Evolutionary conservation across 37 sponge, comb jelly and placozoan species (phyloP).

Genomic region (Dysidea cf. avara): DNA sequence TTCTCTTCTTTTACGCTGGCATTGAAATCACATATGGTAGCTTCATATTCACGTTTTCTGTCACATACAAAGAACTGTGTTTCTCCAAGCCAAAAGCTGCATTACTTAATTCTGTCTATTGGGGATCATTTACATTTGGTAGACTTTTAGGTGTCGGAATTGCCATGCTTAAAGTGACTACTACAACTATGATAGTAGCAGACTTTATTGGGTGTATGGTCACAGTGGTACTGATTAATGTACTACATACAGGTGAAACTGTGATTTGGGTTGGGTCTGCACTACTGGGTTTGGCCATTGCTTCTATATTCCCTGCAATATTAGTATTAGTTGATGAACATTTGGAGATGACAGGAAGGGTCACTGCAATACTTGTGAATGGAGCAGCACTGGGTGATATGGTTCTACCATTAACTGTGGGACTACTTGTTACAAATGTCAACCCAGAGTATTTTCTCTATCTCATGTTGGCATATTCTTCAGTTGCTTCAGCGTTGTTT

Average conservation of each 20-base stretch:
- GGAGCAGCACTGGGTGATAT: no score
- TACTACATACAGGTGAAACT: background rate
- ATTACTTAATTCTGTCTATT: conserved; percentile 39
- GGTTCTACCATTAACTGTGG: no score
- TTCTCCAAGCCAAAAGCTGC: conserved; percentile 48
- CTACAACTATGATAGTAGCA: conserved; percentile 33
- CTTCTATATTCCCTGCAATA: conserved; percentile 53
- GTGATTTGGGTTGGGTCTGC: conserved; percentile 51
- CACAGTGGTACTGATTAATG: conserved; percentile 19
- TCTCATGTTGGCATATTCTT: no score
- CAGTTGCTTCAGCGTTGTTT: no score
- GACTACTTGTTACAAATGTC: no score
- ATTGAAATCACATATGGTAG: conserved; percentile 53
- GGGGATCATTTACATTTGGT: conserved; percentile 63
- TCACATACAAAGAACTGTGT: conserved; percentile 28
- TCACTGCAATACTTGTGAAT: no score
- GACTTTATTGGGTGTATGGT: conserved; percentile 40
- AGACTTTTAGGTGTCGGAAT: conserved; percentile 29
- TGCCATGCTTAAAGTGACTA: conserved; percentile 24
- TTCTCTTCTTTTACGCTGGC: conserved; percentile 51
- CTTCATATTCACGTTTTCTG: conserved; percentile 55
- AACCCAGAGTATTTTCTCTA: no score
- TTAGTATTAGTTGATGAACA: no score
- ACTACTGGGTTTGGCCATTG: conserved; percentile 32
- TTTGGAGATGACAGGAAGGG: no score